Percentiles rank a stretch among this genome's conserved stretches.
Evolutionary conservation across 2,113 vertebrate genomes (phyloP).

Genomic region (Fregetta grallaria): DNA sequence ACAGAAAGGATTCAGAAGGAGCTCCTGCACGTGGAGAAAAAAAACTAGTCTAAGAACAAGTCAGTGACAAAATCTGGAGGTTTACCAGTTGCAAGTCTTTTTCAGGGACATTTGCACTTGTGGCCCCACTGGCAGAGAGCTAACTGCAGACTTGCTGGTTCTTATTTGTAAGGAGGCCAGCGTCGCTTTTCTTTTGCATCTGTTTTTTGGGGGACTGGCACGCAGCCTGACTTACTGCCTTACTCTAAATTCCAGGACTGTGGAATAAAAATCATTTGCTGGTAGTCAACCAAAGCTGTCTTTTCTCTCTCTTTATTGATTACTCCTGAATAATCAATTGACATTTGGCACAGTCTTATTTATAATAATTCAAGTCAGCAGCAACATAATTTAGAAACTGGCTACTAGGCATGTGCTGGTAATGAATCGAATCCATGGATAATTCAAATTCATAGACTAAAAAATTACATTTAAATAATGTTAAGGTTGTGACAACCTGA

Average conservation of each 20-base stretch:
- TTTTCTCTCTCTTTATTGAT: slow-evolving; percentile 61
- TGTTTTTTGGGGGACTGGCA: neutral
- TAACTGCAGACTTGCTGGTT: neutral
- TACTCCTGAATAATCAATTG: slow-evolving; percentile 71
- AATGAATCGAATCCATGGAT: slow-evolving; percentile 70
- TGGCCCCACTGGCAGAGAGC: neutral
- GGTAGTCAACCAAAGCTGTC: slow-evolving; percentile 53
- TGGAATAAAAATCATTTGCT: slow-evolving; percentile 55
- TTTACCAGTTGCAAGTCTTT: neutral
- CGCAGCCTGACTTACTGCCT: neutral
- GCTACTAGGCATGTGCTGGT: slow-evolving; percentile 59
- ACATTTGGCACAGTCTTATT: slow-evolving; percentile 70
- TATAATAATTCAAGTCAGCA: slow-evolving; percentile 73
- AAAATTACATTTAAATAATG: slow-evolving; percentile 70
- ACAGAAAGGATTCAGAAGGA: neutral
- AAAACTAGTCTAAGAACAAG: neutral
- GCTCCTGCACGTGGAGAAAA: neutral
- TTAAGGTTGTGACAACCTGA: slow-evolving; percentile 57
- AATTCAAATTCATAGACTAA: slow-evolving; percentile 66
- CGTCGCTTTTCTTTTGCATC: neutral
- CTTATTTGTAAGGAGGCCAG: neutral
- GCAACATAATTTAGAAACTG: slow-evolving; percentile 67
- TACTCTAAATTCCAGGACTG: slow-evolving; percentile 7
- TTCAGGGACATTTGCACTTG: neutral
- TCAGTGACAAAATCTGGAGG: neutral